Evolutionary conservation across 2,888 invertebrate species (phyloP).

Genomic region (Asteroscopus sphinx): DNA sequence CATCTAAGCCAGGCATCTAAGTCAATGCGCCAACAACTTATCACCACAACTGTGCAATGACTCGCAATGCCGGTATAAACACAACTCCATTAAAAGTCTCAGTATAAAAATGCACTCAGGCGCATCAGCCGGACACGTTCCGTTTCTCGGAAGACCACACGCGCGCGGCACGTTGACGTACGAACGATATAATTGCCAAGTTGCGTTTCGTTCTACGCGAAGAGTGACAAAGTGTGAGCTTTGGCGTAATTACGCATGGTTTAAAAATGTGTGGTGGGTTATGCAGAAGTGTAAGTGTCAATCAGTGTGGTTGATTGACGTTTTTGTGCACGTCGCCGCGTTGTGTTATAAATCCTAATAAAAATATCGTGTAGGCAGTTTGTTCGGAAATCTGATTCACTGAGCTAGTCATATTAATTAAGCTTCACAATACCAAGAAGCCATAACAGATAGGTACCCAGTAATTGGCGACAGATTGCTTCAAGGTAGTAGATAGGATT

Average conservation of each 20-base stretch:
- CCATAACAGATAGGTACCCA: slow-evolving; percentile 16
- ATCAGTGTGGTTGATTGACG: slow-evolving; percentile 41
- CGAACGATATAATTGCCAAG: slow-evolving; percentile 64
- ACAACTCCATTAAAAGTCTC: slow-evolving; percentile 47
- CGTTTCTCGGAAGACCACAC: slow-evolving; percentile 68
- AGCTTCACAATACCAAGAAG: slow-evolving; percentile 21
- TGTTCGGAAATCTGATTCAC: slow-evolving; percentile 17
- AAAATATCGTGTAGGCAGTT: slow-evolving; percentile 11
- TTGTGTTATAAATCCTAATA: slow-evolving; percentile 7
- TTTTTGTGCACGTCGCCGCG: slow-evolving; percentile 9
- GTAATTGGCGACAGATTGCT: slow-evolving; percentile 6
- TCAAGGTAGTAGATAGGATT: not conserved
- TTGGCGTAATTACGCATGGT: slow-evolving; percentile 50
- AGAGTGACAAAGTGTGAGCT: slow-evolving; percentile 51
- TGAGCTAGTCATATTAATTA: slow-evolving; percentile 15
- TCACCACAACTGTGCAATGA: slow-evolving; percentile 11
- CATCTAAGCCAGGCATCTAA: not conserved
- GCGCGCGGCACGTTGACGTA: slow-evolving; percentile 61
- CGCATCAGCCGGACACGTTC: slow-evolving; percentile 56
- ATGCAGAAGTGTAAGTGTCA: slow-evolving; percentile 43
- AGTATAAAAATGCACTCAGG: slow-evolving; percentile 56
- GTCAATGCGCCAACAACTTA: slow-evolving; percentile 13
- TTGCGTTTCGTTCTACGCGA: slow-evolving; percentile 52
- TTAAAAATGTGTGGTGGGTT: slow-evolving; percentile 40
- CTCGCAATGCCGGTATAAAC: slow-evolving; percentile 19